Base-by-base conservation (phyloP, 2,888 invertebrate species). In the Actias luna region DNA sequence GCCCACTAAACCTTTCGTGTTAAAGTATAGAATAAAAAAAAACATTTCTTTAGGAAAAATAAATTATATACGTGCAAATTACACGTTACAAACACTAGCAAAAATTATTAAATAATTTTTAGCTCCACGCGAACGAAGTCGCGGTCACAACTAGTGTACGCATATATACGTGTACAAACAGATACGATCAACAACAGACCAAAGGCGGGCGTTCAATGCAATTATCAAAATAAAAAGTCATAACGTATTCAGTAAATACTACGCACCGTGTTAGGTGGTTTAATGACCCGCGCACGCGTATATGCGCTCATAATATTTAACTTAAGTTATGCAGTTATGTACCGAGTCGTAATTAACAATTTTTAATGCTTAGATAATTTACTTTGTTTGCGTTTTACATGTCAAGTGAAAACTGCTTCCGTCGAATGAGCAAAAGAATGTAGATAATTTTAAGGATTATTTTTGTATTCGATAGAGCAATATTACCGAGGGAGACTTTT, bases 271-370 rank as follows among this genome's bases (percentile, higher is more conserved):
- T 65, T 72, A 69, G 64, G 60, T 50, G 29, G 61, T 59, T 60
- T 67, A 72, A 70, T 65, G 58, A 66, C 58, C 62, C 33, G 63
- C 55, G 60, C 63, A 59, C 65, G 66, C 69, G 65, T 69, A 72
- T 72, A 72, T 74, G 64, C 58, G 72, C 74, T 46, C 65, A 60
- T 64, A 64, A 70, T 74, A 74, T 68, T 68, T 67, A 72, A 74
- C 68, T 63, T 29, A 55, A 55, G 55, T 27, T 29, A 55, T 55
- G 55, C 29, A 29, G 29, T n/a, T 55, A 55, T n/a, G n/a, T 29
- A 14, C 29, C 16, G 8, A 16, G 22, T 46, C 10, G 46, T 50
- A 50, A 50, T 50, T 50, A 22, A 50, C 22, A 50, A 42, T 5
- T n/a, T n/a, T 42, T 7, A 42, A 42, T 42, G 42, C 1, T 42